Conservation (phyloP, 92 coral and sea anemone genomes). For the Virgularia gustaviana region DNA sequence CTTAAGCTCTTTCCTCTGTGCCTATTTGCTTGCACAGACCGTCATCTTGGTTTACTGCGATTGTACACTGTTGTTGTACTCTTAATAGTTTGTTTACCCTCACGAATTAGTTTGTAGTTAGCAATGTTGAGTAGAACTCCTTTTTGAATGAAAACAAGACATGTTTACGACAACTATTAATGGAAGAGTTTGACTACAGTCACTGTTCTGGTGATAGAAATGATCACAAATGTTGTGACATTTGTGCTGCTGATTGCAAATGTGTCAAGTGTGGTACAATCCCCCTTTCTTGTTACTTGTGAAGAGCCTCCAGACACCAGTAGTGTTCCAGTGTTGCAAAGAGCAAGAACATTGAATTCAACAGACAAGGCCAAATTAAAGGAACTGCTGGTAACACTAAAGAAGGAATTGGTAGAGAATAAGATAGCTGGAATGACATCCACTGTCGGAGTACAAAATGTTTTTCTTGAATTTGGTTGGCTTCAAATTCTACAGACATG, state of each 20-base stretch:
- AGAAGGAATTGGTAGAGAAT: conserved; percentile 28
- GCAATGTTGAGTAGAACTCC: conserved; percentile 46
- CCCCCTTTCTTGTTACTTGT: neutral
- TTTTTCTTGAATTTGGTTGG: conserved; percentile 51
- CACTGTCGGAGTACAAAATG: conserved; percentile 48
- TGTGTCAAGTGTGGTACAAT: conserved; percentile 35
- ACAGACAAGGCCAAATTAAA: conserved; percentile 28
- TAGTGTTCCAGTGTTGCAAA: neutral
- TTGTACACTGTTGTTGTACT: conserved; percentile 45
- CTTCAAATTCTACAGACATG: conserved; percentile 43
- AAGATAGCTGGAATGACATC: conserved; percentile 27
- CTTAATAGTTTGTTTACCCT: conserved; percentile 27
- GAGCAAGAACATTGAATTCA: conserved; percentile 29
- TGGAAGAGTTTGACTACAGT: conserved; percentile 23
- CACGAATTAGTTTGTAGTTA: conserved; percentile 18
- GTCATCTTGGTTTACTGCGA: conserved; percentile 23
- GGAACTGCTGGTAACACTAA: conserved; percentile 3
- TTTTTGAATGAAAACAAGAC: conserved; percentile 3
- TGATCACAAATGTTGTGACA: conserved; percentile 47
- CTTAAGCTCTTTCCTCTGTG: conserved; percentile 54
- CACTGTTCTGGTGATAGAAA: neutral
- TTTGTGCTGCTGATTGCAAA: conserved; percentile 22
- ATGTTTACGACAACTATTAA: conserved; percentile 9
- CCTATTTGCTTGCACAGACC: conserved; percentile 38
- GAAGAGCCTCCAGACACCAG: neutral